A percentile compares a stretch with the other conserved stretches of the same genome.
Evolutionary conservation across 2,113 vertebrate species (phyloP).

Genomic region (Pionites leucogaster): DNA sequence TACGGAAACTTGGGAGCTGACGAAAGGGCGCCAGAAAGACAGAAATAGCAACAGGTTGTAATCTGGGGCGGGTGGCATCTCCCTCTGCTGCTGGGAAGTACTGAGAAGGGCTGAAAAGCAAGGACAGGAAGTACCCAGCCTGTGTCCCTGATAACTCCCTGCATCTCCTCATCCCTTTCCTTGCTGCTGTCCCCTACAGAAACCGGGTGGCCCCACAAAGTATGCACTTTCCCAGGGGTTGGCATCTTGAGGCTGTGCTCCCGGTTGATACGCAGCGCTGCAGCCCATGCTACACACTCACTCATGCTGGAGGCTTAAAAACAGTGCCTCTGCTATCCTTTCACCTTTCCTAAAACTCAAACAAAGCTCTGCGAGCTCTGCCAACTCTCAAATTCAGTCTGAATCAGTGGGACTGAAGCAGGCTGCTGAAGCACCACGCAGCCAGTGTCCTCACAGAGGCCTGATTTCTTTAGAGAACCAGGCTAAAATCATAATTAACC

Average conservation of each 20-base stretch:
- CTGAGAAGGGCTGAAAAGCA: neutral
- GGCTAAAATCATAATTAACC: neutral
- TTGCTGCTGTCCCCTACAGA: neutral
- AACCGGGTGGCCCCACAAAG: rapidly evolving
- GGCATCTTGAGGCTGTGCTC: neutral
- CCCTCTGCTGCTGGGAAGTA: neutral
- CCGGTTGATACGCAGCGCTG: rapidly evolving
- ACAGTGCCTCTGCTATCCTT: neutral
- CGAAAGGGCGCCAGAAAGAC: neutral
- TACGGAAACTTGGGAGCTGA: neutral
- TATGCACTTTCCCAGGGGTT: neutral
- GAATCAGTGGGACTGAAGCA: neutral
- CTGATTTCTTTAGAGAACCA: neutral
- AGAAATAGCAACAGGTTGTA: neutral
- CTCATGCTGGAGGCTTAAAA: neutral
- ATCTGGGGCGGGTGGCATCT: neutral
- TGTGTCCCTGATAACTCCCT: neutral
- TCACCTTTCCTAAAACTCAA: neutral
- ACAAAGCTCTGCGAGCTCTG: neutral
- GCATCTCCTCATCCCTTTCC: neutral
- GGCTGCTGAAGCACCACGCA: neutral
- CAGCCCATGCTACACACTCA: rapidly evolving
- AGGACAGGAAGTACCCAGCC: rapidly evolving
- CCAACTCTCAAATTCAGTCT: neutral
- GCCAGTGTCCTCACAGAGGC: neutral